Evolutionary conservation across 1,140 invertebrate genomes (phyloP).

Genomic region (Hyphantria cunea): DNA sequence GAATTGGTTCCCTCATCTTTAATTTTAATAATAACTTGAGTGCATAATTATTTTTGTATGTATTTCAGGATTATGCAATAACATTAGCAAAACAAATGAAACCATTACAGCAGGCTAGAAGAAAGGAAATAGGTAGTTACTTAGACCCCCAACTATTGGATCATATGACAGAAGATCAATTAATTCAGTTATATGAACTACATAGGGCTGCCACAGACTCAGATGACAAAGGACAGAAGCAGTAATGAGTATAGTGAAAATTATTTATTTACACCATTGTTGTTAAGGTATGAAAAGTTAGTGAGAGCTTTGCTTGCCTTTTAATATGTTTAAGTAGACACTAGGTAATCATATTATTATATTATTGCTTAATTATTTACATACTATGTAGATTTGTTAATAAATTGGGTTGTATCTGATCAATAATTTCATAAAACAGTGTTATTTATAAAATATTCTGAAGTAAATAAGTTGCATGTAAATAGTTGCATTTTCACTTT

Average conservation of each 20-base stretch:
- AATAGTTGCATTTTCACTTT: no score
- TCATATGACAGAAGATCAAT: conserved; percentile 90
- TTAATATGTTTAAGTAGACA: not conserved
- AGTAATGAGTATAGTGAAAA: conserved; percentile 11
- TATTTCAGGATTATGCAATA: conserved; percentile 91
- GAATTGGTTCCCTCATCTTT: no score
- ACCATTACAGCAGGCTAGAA: conserved; percentile 80
- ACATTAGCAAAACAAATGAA: conserved; percentile 88
- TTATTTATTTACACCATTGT: not conserved
- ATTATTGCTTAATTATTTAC: no score
- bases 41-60: no score
- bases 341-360: no score
- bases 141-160: conserved; percentile 85
- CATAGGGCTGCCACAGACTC: conserved; percentile 83
- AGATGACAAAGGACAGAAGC: conserved; percentile 10
- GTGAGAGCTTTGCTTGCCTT: not conserved
- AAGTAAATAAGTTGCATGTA: no score
- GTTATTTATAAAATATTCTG: no score
- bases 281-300: conserved; percentile 1
- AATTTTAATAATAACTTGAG: no score
- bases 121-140: conserved; percentile 83
- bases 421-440: no score
- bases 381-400: no score
- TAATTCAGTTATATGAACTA: conserved; percentile 92
- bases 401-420: no score